phyloP scores from a whole-genome alignment of 1,140 invertebrate species.

The Phenacoccus solenopsis region DNA sequence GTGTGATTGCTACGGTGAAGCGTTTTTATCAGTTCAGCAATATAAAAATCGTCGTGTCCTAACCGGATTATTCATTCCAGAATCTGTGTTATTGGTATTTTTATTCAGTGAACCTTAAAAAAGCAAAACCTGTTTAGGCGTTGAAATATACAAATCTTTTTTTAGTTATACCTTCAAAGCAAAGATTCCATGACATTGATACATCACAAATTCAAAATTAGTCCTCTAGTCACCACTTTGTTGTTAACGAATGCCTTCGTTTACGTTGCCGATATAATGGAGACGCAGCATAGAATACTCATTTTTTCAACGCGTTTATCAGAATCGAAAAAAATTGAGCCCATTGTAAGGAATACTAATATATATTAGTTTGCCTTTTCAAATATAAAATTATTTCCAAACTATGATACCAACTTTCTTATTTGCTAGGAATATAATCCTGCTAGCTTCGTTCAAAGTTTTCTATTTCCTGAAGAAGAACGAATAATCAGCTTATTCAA shows the following conservation, averaged over 20 bases:
- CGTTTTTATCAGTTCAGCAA: slow-evolving; percentile 4
- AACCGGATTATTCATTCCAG: neutral
- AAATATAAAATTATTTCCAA: neutral
- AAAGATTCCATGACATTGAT: neutral
- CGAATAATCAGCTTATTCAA: neutral
- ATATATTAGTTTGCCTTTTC: neutral
- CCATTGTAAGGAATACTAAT: neutral
- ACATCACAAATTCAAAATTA: neutral
- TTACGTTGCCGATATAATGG: slow-evolving; percentile 8
- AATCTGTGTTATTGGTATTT: neutral
- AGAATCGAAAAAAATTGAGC: neutral
- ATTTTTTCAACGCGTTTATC: neutral
- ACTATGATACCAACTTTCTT: neutral
- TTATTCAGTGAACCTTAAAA: no score
- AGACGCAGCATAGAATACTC: slow-evolving; percentile 2
- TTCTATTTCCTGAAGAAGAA: neutral
- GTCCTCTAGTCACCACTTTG: neutral
- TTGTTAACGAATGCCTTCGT: neutral
- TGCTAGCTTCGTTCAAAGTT: slow-evolving; percentile 5
- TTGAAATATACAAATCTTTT: no score
- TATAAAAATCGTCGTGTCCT: neutral
- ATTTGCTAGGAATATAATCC: slow-evolving; percentile 9
- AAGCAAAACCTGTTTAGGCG: no score
- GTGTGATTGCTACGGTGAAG: slow-evolving; percentile 8
- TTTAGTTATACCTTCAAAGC: slow-evolving; percentile 4